These are phyloP conservation scores for Lerema accius DNA, from an alignment of 1,140 invertebrate genomes.

Conservation along the genomic window DNA sequence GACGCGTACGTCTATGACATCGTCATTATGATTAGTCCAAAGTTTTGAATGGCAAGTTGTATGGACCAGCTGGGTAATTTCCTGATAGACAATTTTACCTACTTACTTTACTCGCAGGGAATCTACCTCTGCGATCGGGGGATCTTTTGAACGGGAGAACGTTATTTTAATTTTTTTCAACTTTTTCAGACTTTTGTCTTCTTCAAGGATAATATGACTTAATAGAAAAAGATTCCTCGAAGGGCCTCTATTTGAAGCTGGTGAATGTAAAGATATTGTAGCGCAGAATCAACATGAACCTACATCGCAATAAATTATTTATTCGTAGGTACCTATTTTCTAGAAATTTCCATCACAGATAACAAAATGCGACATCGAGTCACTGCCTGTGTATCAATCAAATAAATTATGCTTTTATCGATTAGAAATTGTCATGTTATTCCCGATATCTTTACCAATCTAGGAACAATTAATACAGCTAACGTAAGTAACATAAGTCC, in stretches of 20 bases:
- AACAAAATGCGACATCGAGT: neutral
- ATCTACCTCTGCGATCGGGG: no score
- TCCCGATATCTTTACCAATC: neutral
- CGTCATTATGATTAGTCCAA: neutral
- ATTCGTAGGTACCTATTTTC: neutral
- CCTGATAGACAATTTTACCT: no score
- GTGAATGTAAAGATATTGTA: no score
- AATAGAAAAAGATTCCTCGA: no score
- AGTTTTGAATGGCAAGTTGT: neutral
- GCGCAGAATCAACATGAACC: no score
- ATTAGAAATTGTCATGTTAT: neutral
- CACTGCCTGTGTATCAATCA: neutral
- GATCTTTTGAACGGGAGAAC: no score
- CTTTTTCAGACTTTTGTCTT: no score
- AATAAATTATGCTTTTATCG: neutral
- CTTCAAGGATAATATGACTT: no score
- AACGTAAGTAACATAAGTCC: no score
- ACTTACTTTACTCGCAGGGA: no score
- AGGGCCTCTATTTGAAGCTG: no score
- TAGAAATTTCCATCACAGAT: neutral
- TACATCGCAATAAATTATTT: neutral
- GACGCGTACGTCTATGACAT: constrained; percentile 7
- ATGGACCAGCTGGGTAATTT: neutral
- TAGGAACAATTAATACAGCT: neutral
- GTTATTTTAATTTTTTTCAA: no score